phyloP scores from a whole-genome alignment of 1,140 invertebrate species.

The Bombus soroeensis region DNA sequence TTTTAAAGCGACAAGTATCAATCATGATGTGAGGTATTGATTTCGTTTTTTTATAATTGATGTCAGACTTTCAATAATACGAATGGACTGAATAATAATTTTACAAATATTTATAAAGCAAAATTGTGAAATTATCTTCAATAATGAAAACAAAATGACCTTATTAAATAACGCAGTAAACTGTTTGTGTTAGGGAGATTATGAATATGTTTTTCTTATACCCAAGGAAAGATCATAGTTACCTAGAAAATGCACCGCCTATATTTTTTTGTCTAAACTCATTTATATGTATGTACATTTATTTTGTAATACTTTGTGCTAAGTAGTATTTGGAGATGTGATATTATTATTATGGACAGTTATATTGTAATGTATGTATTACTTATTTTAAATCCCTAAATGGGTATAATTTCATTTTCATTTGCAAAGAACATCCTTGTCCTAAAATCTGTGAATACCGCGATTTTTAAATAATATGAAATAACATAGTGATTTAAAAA shows the following conservation, averaged over 20 bases:
- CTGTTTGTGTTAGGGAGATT: conserved; percentile 12
- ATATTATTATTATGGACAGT: conserved; percentile 66
- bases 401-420: conserved; percentile 43
- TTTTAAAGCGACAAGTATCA: conserved; percentile 14
- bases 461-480: conserved; percentile 48
- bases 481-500: background rate
- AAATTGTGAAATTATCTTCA: conserved; percentile 58
- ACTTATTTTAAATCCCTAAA: conserved; percentile 42
- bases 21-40: conserved; percentile 19
- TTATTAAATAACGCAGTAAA: conserved; percentile 11
- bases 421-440: conserved; percentile 39
- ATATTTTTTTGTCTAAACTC: conserved; percentile 76
- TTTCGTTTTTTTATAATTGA: conserved; percentile 21
- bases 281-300: conserved; percentile 73
- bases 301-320: conserved; percentile 72
- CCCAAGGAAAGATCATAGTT: conserved; percentile 51
- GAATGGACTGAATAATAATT: conserved; percentile 61
- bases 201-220: conserved; percentile 47
- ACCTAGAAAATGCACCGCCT: conserved; percentile 76
- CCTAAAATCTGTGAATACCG: conserved; percentile 20
- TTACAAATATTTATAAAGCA: conserved; percentile 60
- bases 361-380: conserved; percentile 54
- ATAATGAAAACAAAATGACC: conserved; percentile 21
- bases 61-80: conserved; percentile 37
- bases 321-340: conserved; percentile 78